phyloP scores from a whole-genome alignment of 2,888 invertebrate species.

The Anarsia innoxiella region DNA sequence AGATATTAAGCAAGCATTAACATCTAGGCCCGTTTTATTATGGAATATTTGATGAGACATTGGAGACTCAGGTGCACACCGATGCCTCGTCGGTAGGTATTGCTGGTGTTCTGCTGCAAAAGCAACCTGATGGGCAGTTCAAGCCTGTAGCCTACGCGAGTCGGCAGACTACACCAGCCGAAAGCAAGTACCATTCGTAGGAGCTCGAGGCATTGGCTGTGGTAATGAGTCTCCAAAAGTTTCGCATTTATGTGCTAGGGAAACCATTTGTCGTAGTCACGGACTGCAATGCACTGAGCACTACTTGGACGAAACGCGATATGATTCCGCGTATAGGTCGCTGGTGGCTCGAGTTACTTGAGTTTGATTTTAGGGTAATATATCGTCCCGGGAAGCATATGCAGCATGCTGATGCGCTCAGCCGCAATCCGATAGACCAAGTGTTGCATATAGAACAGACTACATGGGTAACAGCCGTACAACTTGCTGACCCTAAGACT shows the following conservation, averaged over 20 bases:
- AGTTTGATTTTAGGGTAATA: conserved; percentile 13
- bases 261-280: conserved; percentile 13
- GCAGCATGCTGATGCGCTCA: conserved; percentile 15
- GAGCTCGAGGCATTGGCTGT: conserved; percentile 18
- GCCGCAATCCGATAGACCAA: conserved; percentile 7
- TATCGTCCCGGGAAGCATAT: conserved; percentile 15
- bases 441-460: not conserved
- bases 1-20: conserved; percentile 11
- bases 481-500: not conserved
- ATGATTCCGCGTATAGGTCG: conserved; percentile 16
- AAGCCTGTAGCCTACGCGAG: conserved; percentile 16
- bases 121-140: conserved; percentile 8
- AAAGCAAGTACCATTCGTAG: conserved; percentile 15
- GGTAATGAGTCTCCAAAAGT: conserved; percentile 15
- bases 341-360: conserved; percentile 15
- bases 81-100: conserved; percentile 13
- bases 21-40: conserved; percentile 21
- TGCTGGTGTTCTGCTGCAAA: conserved; percentile 16
- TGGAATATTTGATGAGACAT: conserved; percentile 23
- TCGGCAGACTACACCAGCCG: conserved; percentile 14
- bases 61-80: conserved; percentile 18
- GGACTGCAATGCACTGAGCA: conserved; percentile 15
- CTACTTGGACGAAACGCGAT: conserved; percentile 14
- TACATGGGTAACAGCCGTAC: not conserved
- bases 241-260: conserved; percentile 14